These are phyloP conservation scores for Drosophila affinis DNA, from an alignment of 2,888 invertebrate species.

Conservation along the genomic window DNA sequence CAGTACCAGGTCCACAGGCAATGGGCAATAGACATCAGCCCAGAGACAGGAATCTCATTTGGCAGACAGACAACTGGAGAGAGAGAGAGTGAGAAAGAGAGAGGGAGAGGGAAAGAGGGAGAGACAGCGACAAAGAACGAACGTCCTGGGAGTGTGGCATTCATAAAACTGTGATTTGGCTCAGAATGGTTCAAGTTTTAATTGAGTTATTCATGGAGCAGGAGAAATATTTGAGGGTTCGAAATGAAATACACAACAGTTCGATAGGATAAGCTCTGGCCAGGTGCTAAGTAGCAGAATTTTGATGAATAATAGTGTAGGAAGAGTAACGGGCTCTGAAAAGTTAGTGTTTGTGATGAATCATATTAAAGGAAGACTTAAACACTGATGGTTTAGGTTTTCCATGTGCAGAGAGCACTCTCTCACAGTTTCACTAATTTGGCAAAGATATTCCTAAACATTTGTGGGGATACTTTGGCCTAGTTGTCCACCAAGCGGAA, in stretches of 20 bases:
- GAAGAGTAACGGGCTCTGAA: background rate
- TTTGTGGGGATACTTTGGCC: too few species aligned
- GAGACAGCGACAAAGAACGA: background rate
- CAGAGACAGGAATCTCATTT: conserved; percentile 29
- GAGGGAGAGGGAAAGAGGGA: background rate
- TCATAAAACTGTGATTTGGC: conserved; percentile 20
- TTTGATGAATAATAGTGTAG: background rate
- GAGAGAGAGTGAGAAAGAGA: conserved; percentile 14
- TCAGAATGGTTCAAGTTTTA: conserved; percentile 27
- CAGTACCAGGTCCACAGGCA: conserved; percentile 6
- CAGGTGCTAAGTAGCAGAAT: background rate
- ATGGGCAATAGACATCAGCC: conserved; percentile 13
- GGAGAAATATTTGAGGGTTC: background rate
- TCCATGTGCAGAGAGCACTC: too few species aligned
- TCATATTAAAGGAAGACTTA: background rate
- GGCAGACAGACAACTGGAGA: conserved; percentile 19
- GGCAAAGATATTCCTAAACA: too few species aligned
- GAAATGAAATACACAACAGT: background rate
- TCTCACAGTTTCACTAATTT: too few species aligned
- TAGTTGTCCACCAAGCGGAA: too few species aligned
- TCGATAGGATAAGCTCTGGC: background rate
- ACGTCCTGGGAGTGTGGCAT: conserved; percentile 1
- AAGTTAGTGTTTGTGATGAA: background rate
- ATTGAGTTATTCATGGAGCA: conserved; percentile 23
- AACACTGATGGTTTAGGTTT: background rate